phyloP scores from a whole-genome alignment of 2,113 vertebrate species.

The Hyperoodon ampullatus region DNA sequence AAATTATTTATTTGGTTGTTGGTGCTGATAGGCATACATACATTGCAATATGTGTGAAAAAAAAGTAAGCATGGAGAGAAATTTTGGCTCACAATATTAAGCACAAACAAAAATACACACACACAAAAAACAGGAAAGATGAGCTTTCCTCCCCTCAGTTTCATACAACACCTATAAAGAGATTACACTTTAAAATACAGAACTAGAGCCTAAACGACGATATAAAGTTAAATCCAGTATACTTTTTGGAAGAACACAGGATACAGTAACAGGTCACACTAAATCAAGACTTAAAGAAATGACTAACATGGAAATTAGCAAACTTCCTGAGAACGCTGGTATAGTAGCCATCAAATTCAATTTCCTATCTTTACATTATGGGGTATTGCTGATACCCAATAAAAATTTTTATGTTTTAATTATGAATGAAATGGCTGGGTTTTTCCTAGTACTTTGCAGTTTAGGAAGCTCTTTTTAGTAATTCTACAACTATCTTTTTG shows the following conservation, averaged over 20 bases:
- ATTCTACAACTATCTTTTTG: background rate
- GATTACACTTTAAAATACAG: background rate
- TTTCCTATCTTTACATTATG: conserved; percentile 8
- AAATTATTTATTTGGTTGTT: background rate
- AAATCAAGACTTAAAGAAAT: conserved; percentile 32
- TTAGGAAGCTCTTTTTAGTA: background rate
- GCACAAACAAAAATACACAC: background rate
- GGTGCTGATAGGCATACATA: background rate
- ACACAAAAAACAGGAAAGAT: background rate
- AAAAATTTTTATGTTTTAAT: conserved; percentile 36
- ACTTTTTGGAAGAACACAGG: conserved; percentile 10
- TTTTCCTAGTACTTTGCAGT: background rate
- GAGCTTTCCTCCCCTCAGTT: background rate
- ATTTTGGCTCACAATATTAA: background rate
- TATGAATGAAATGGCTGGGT: background rate
- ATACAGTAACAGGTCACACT: background rate
- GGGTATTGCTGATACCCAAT: background rate
- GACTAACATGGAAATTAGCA: background rate
- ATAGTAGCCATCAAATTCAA: background rate
- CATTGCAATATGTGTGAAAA: background rate
- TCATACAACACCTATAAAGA: background rate
- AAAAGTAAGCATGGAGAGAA: background rate
- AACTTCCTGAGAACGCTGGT: background rate
- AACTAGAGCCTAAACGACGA: background rate
- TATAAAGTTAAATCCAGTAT: background rate